A percentile compares a stretch with the other conserved stretches of the same genome.
phyloP scores from a whole-genome alignment of 35 echinoderm and acorn worm genomes.

The Strongylocentrotus purpuratus region DNA sequence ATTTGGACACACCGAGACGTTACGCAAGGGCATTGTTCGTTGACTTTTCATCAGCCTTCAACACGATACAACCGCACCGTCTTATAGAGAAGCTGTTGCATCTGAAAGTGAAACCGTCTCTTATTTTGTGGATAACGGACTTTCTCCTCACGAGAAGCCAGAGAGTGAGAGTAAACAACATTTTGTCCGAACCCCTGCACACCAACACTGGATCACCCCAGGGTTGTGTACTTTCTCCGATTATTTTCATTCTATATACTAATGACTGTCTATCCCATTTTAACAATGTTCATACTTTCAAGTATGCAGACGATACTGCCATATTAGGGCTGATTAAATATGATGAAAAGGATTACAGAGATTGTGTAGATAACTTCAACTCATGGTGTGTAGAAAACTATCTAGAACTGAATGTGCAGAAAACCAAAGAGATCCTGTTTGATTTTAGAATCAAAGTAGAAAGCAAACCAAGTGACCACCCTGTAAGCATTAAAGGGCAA shows the following conservation, averaged over 20 bases:
- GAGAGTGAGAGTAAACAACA: background rate
- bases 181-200: background rate
- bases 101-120: constrained; percentile 1
- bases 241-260: constrained; percentile 21
- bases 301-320: constrained; percentile 31
- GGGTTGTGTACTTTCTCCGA: constrained; percentile 28
- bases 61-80: constrained; percentile 5
- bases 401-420: background rate
- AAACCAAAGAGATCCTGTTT: background rate
- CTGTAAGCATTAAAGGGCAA: background rate
- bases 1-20: background rate
- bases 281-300: constrained; percentile 23
- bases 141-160: background rate
- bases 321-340: background rate
- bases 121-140: constrained; percentile 29
- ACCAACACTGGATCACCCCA: background rate
- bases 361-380: background rate
- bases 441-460: background rate
- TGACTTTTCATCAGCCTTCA: constrained; percentile 18
- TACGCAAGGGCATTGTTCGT: background rate
- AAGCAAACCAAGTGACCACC: background rate
- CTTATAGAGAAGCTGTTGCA: constrained; percentile 6
- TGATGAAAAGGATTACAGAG: background rate
- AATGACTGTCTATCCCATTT: background rate
- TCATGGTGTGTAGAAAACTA: no score